Base-by-base conservation (phyloP, 2,113 vertebrate species). In the Mus musculus region DNA sequence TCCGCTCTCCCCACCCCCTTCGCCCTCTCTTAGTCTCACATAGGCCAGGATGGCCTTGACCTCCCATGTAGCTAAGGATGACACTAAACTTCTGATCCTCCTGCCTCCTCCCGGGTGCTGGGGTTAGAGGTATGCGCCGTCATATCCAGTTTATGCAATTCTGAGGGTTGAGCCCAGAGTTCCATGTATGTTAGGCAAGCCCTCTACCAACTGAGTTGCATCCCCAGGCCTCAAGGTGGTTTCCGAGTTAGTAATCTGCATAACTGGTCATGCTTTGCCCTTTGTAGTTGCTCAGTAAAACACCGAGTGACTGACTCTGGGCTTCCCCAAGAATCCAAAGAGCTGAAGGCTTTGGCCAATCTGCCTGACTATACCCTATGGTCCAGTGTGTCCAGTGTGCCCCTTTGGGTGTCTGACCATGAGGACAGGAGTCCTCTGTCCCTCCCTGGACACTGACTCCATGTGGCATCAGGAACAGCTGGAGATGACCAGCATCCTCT, bases 331-430 rank as follows among this genome's bases (percentile, higher is more conserved):
- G 61, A 6, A 6, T 10, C 30, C 67, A 0, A 6, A 36, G 63
- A 33, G 54, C 88, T 8, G 10, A 7, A 67, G 89, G 54, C 49
- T 73, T 30, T 26, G 56, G 7, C 75, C 13, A 5, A 22, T 26
- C 46, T 1, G 14, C 42, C 73, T 7, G 3, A 46, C n/a, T 33
- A 54, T 2, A 1, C 46, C 77, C 56, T 42, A 4, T 0, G 7
- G 30, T 19, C 39, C 80, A 3, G 28, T 0, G 0, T 4, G 30
- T 19, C 39, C 80, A 3, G 28, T 0, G 0, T 4, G 65, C 30
- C 36, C 26, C 54, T 72, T 16, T 30, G 77, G 8, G 71, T 13
- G 17, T n/a, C 33, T 56, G 92, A 88, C 81, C 77, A 65, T 72
- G 77, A 14, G 52, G 69, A 30, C 13, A 2, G 71, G 13, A 56